These are phyloP conservation scores for Cisticola juncidis DNA, from an alignment of 2,113 vertebrate genomes.

Conservation along the genomic window DNA sequence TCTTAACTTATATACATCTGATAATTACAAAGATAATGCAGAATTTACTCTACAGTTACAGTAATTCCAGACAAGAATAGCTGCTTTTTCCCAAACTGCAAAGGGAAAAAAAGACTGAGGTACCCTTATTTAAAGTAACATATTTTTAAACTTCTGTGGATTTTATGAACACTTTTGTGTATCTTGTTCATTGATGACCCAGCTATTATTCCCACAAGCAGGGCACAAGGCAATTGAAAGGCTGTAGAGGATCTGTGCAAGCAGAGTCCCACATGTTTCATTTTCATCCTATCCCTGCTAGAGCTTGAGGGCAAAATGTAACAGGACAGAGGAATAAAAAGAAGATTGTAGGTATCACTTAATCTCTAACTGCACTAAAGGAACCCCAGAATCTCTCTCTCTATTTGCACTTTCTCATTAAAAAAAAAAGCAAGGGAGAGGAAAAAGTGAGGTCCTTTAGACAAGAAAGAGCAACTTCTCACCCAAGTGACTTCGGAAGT, in stretches of 20 bases:
- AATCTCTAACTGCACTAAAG: not conserved
- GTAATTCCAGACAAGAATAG: not conserved
- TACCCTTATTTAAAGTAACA: not conserved
- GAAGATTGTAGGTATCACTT: not conserved
- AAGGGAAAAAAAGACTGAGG: accelerated
- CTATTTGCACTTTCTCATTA: not conserved
- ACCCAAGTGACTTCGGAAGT: constrained; percentile 95
- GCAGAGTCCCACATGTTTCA: not conserved
- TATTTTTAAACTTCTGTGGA: not conserved
- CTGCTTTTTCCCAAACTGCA: not conserved
- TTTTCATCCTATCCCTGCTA: not conserved
- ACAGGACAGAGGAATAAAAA: not conserved
- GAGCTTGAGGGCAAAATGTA: not conserved
- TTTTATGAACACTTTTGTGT: not conserved
- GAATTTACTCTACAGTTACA: not conserved
- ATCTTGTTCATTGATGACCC: not conserved
- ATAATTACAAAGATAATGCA: not conserved
- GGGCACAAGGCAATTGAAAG: not conserved
- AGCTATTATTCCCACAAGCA: not conserved
- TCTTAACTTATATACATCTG: not conserved
- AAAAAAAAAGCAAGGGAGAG: not conserved
- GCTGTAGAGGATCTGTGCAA: not conserved
- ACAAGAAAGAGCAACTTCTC: constrained; percentile 20
- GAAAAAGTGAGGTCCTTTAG: not conserved
- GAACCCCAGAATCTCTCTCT: not conserved